Base-by-base conservation (phyloP, 2,888 invertebrate genomes). In the Ectemnius cavifrons region DNA sequence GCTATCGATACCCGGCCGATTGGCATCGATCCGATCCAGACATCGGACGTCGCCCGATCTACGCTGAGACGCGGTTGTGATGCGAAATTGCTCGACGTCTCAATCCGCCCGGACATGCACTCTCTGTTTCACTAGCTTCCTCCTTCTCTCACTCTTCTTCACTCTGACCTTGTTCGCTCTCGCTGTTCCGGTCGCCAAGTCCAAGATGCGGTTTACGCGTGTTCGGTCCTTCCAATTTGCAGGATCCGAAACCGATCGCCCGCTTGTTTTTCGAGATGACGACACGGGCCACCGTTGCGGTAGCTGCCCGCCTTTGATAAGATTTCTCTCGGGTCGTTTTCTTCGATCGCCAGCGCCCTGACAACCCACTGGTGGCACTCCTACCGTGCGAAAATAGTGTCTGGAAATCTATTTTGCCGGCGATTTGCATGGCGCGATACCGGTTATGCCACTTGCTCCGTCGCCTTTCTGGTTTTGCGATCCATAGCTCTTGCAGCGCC, bases 1-100 rank as follows among this genome's bases (percentile, higher is more conserved):
- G 75, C 77, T 77, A 80, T 81, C 83, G 83, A 81, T 82, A 78
- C 78, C 63, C 62, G 63, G 66, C 62, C 81, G 78, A 83, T 84
- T 79, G 83, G 79, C 70, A 82, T 80, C 80, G 83, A 83, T 83
- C 77, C 76, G 71, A 77, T 75, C 68, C 49, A 73, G 60, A 69
- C 69, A 75, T 67, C 76, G 65, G 52, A 27, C 57, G 18, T 13
- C 59, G 57, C 52, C 60, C 69, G 67, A 71, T 78, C 70, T 70
- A 60, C 57, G 20, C 18, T 28, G 46, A 57, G 52, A 60, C 58
- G 16, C 62, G 67, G 52, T 16, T 14, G 52, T 16, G 52, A 52
- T 62, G 67, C 67, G 65, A 73, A 76, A 82, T 83, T 82, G 77
- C 73, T 78, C 71, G 70, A 60, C 64, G 67, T 47, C 60, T 69